Evolutionary conservation across 2,113 vertebrate species (phyloP), one percentile per base, ranked within the genome.

Genomic region (Chloroceryle aenea): DNA sequence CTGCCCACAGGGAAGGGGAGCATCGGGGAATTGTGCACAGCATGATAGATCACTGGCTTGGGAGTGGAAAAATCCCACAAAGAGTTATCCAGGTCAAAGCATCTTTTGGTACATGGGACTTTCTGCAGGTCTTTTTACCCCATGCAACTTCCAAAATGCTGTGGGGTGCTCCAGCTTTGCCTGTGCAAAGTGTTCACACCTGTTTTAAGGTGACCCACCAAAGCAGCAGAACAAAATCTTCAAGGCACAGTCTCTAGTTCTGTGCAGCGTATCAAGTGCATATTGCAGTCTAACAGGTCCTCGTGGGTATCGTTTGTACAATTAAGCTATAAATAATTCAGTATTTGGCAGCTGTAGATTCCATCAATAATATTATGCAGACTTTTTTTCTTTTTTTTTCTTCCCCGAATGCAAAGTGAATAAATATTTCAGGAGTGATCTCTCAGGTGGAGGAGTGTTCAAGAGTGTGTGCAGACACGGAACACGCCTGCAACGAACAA

Each of bases 311-410:
- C n/a, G 36, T 87, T 91, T 86, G 72, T 72, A 95, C 95, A 93
- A 85, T 94, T 76, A 92, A 88, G 36, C 3, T 14, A 92, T 97
- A 56, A 97, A 97, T 97, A 97, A 96, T 96, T 97, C 78, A 97
- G 66, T 43, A 55, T 72, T 85, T 92, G 86, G 67, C 83, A 93
- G 59, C 59, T 77, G 82, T 80, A 61, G 53, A 96, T 52, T 91
- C 69, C 59, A 88, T 84, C 91, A 71, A 74, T 90, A 91, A 87
- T 94, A 95, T 77, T 71, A 90, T 62, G 77, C 56, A 90, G 89
- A 48, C 55, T 47, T 90, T 77, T 74, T 61, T 36, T 72, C 34
- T 1, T 61, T 38, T 73, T 73, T 87, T 89, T 80, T 34, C 42
- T 59, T 66, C 38, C 36, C 32, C 1, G 14, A 82, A 87, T 72